Conservation (phyloP, 2,797 vertebrate genomes). For the Remorina albescens region DNA sequence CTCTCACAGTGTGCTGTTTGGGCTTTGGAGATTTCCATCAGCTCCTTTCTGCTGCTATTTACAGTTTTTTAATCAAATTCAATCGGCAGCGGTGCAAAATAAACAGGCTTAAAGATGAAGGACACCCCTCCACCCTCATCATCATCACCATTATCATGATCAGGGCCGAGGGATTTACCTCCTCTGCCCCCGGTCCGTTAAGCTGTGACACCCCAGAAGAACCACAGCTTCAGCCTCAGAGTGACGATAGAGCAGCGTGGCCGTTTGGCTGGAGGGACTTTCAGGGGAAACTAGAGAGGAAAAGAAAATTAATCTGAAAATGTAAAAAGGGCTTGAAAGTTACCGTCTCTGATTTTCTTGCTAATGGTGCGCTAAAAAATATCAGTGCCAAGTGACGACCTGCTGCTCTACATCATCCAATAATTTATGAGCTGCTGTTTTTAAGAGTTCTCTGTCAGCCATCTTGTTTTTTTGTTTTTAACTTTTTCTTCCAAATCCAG, state of each 20-base stretch:
- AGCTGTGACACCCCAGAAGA: slow-evolving; percentile 10
- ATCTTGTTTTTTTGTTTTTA: too few relatives aligned
- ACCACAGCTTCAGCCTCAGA: neutral
- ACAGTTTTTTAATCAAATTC: slow-evolving; percentile 33
- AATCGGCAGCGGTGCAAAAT: slow-evolving; percentile 23
- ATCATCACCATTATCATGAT: too few relatives aligned
- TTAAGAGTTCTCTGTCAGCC: too few relatives aligned
- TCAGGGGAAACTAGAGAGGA: too few relatives aligned
- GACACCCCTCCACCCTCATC: slow-evolving; percentile 27
- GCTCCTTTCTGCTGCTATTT: slow-evolving; percentile 26
- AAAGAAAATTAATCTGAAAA: neutral
- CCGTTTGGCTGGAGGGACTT: neutral
- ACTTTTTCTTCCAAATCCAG: too few relatives aligned
- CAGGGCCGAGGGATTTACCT: slow-evolving; percentile 1
- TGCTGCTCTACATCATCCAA: too few relatives aligned
- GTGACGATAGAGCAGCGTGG: neutral
- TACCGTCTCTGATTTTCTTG: neutral
- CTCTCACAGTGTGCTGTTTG: slow-evolving; percentile 42
- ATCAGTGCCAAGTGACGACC: too few relatives aligned
- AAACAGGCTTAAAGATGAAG: slow-evolving; percentile 37
- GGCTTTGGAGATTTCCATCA: slow-evolving; percentile 39
- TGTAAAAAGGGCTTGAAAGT: neutral
- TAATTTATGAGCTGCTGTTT: too few relatives aligned
- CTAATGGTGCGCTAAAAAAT: too few relatives aligned
- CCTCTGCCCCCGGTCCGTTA: slow-evolving; percentile 9